Percentiles rank a stretch among this genome's conserved stretches.
Conservation (phyloP, 2,797 vertebrate genomes). For the Sebastes vulpes region DNA sequence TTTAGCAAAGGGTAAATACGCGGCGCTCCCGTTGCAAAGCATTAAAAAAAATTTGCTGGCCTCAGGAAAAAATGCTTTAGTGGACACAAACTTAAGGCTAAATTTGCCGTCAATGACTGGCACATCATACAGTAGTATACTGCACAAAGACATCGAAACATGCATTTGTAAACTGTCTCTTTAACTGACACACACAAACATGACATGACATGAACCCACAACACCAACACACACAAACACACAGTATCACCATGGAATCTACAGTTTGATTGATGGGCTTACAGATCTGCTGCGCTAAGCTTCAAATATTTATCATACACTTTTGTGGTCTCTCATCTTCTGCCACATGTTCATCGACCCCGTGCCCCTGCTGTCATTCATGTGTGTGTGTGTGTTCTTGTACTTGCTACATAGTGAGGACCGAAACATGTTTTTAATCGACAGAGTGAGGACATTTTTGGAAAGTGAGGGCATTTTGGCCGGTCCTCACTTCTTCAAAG, state of each 20-base stretch:
- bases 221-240: neutral
- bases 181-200: neutral
- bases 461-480: no score
- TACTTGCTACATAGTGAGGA: no score
- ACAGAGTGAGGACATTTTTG: no score
- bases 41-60: no score
- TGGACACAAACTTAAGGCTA: neutral
- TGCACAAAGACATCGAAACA: neutral
- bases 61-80: no score
- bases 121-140: neutral
- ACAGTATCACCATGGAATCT: constrained; percentile 24
- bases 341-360: constrained; percentile 74
- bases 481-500: no score
- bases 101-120: neutral
- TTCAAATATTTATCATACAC: constrained; percentile 73
- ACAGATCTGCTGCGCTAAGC: constrained; percentile 66
- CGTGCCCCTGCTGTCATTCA: constrained; percentile 41
- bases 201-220: neutral
- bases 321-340: constrained; percentile 68
- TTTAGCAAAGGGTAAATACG: no score
- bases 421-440: no score
- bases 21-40: no score
- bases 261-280: constrained; percentile 60
- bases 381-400: neutral
- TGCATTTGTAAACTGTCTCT: neutral